Base-by-base conservation (phyloP, 2,888 invertebrate species). In the Ophioninae sp. region DNA sequence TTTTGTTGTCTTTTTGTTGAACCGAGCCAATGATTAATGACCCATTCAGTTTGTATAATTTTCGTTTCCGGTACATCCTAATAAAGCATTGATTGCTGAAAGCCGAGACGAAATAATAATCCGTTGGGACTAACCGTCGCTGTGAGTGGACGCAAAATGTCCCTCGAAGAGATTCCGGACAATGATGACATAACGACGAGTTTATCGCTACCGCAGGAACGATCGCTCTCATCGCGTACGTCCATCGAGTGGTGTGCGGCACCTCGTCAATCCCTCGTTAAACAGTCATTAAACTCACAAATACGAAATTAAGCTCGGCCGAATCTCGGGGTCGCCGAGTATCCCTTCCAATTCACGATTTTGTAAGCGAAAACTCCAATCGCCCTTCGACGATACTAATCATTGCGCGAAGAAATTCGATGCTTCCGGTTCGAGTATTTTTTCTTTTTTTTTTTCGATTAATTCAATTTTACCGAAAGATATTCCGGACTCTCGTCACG, bases 151-250 rank as follows among this genome's bases (percentile, higher is more conserved):
- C 88, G 85, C 39, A 88, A 82, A 73, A 85, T 85, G 80, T 89
- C 88, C 86, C 89, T 89, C 81, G 89, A 89, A 39, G 88, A 87
- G 69, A 72, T 79, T 73, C 85, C 85, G 65, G 87, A 76, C 80
- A 79, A 72, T 69, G 79, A 67, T 61, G 84, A 75, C 84, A 81
- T 84, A 84, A 84, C 84, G 80, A 84, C 72, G 73, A 76, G 30
- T 65, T 62, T 72, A 56, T 82, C 39, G 21, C 30, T 64, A 20
- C 23, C n/a, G 39, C 75, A 20, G 21, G 57, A 59, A 72, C 72
- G 72, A 72, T 37, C 23, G 37, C 70, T 70, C 57, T 70, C 37
- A 21, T n/a, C 69, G 69, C n/a, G n/a, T 50, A 50, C 41, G 65
- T 10, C 61, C 72, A 72, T 79, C 75, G 23, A 84, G 75, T 70